Conservation (phyloP, 2,888 invertebrate genomes). For the Drosophila suboccidentalis region DNA sequence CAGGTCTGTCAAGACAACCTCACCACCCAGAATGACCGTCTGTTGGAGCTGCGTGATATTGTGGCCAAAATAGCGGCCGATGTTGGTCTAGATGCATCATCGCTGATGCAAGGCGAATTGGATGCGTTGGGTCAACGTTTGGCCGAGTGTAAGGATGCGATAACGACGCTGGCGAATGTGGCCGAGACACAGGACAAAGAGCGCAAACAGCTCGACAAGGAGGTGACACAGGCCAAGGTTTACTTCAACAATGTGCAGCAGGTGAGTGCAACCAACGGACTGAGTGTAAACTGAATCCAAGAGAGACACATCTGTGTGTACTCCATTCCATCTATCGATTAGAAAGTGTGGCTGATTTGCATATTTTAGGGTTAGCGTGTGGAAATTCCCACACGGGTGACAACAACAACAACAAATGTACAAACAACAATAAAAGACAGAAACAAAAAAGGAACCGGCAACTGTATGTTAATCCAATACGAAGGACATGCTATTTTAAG, state of each 20-base stretch:
- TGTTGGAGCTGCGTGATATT: slow-evolving; percentile 90
- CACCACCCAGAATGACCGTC: slow-evolving; percentile 89
- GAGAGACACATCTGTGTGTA: not conserved
- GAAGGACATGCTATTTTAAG: slow-evolving; percentile 82
- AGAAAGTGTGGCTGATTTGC: slow-evolving; percentile 35
- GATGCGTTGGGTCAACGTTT: slow-evolving; percentile 91
- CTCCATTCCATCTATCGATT: slow-evolving; percentile 60
- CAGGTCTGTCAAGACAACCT: slow-evolving; percentile 92
- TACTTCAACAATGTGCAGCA: slow-evolving; percentile 91
- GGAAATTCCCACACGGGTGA: slow-evolving; percentile 69
- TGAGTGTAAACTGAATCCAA: slow-evolving; percentile 1
- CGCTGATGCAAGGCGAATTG: slow-evolving; percentile 91
- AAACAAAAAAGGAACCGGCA: slow-evolving; percentile 20
- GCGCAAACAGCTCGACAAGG: slow-evolving; percentile 87
- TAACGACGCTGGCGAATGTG: slow-evolving; percentile 91
- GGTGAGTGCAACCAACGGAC: slow-evolving; percentile 86
- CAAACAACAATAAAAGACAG: slow-evolving; percentile 4
- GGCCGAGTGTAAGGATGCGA: slow-evolving; percentile 91
- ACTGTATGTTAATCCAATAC: slow-evolving; percentile 61
- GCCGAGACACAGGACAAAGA: slow-evolving; percentile 90
- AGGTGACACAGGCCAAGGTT: slow-evolving; percentile 87
- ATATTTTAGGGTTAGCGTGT: slow-evolving; percentile 50
- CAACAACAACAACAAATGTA: slow-evolving; percentile 20
- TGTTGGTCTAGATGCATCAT: slow-evolving; percentile 90
- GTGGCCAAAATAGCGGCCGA: slow-evolving; percentile 92